Base-by-base conservation (phyloP, 2,797 vertebrate genomes). In the Xerus rutilus region DNA sequence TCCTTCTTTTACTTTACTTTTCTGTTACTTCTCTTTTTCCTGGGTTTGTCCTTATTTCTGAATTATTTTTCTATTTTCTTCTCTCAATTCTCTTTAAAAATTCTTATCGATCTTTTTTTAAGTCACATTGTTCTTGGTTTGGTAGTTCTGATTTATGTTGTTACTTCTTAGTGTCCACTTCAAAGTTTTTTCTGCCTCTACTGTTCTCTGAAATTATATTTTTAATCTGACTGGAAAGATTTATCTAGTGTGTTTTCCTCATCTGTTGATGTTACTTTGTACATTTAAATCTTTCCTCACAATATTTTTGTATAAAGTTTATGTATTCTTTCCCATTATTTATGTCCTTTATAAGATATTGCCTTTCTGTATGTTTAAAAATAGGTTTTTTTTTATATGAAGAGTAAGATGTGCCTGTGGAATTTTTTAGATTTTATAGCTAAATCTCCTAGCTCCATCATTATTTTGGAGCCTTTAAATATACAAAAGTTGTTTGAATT, bases 191-290 rank as follows among this genome's bases (percentile, higher is more conserved):
- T 45, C 57, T 57, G 14, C 45, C 57, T 72, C 3, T 49, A 59
- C 74, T 81, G 1, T 73, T 47, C 21, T 86, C 10, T 67, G 57
- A 45, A 47, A n/a, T 91, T 81, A 65, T 74, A 15, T 54, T 78
- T 94, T 95, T 79, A 20, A 11, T 81, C 47, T 86, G 77, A 49
- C 21, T 74, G 9, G 45, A 70, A 30, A 91, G 90, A 79, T 73
- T 81, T 83, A 35, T 65, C 13, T 74, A 1, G 0, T 77, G 6
- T 65, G 17, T 49, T 47, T 94, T 30, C 23, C 62, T 91, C 79
- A 5, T 65, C 35, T 67, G 39, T 73, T 67, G 25, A 9, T 39
- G 30, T 39, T 57, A 67, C 72, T 59, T 81, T 74, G 49, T 67
- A 65, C 32, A 57, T 73, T 94, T 81, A 72, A n/a, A 23, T 70